phyloP scores from a whole-genome alignment of 2,113 vertebrate species.

The Etia nguti region DNA sequence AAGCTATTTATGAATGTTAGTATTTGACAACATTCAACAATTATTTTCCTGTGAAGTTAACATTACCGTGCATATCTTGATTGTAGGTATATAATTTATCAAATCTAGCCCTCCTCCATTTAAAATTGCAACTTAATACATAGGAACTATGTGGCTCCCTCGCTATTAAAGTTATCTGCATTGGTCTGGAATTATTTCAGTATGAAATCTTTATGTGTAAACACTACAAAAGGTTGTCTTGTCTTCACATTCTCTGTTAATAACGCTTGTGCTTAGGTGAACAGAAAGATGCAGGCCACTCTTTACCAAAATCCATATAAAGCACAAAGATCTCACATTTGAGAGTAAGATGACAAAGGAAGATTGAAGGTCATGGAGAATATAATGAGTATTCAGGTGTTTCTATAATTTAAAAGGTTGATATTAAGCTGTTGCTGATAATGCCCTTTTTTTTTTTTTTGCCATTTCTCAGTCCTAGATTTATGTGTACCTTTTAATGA shows the following conservation, averaged over 20 bases:
- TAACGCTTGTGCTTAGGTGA: neutral
- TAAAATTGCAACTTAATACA: neutral
- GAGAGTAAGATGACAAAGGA: neutral
- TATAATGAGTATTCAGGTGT: neutral
- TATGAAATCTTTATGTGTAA: neutral
- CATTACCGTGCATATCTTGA: neutral
- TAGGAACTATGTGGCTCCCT: too few relatives aligned
- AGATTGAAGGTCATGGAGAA: neutral
- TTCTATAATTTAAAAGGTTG: neutral
- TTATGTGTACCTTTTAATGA: neutral
- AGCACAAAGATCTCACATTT: neutral
- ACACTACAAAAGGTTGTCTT: neutral
- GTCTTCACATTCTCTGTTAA: neutral
- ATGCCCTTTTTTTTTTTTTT: neutral
- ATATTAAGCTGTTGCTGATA: neutral
- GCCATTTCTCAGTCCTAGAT: neutral
- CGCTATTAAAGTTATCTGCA: too few relatives aligned
- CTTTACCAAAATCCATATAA: neutral
- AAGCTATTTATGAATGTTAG: neutral
- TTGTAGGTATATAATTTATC: neutral
- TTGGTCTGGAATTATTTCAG: too few relatives aligned
- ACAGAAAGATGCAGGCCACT: neutral
- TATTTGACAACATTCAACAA: neutral
- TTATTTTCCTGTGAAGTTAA: neutral
- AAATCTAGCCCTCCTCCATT: neutral